Evolutionary conservation across 2,888 invertebrate genomes (phyloP).

Genomic region (Urechis unicinctus): DNA sequence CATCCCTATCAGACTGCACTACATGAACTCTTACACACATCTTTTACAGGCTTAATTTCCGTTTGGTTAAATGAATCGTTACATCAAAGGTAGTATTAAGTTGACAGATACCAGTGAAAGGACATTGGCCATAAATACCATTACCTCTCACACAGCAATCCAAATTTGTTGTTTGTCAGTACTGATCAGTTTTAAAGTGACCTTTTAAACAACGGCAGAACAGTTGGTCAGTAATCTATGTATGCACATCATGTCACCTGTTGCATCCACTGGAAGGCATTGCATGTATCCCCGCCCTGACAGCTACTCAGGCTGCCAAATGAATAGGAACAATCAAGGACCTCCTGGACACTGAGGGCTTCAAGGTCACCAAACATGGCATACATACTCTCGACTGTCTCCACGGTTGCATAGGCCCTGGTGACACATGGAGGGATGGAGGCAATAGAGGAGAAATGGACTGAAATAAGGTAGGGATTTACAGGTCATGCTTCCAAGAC

Average conservation of each 20-base stretch:
- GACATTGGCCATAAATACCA: too few relatives aligned
- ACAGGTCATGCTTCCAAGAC: background rate
- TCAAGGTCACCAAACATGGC: slow-evolving; percentile 54
- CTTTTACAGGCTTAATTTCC: too few relatives aligned
- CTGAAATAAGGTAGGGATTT: background rate
- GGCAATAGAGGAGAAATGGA: too few relatives aligned
- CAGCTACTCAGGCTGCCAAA: slow-evolving; percentile 65
- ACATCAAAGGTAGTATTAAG: too few relatives aligned
- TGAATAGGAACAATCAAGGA: slow-evolving; percentile 69
- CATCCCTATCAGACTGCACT: too few relatives aligned
- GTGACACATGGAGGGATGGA: too few relatives aligned
- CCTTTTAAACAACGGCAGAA: too few relatives aligned
- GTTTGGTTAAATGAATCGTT: too few relatives aligned
- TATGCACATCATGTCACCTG: slow-evolving; percentile 28
- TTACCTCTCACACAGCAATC: too few relatives aligned
- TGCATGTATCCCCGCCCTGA: slow-evolving; percentile 73
- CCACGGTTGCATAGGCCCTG: slow-evolving; percentile 72
- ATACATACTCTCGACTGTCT: slow-evolving; percentile 69
- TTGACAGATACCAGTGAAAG: too few relatives aligned
- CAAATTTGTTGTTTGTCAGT: background rate
- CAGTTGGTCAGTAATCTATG: background rate
- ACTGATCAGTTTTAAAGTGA: too few relatives aligned
- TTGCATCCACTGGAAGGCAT: slow-evolving; percentile 68
- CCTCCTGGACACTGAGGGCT: slow-evolving; percentile 68
- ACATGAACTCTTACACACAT: too few relatives aligned